These are phyloP conservation scores for Aramus guarauna DNA, from an alignment of 2,113 vertebrate species.

Conservation along the genomic window DNA sequence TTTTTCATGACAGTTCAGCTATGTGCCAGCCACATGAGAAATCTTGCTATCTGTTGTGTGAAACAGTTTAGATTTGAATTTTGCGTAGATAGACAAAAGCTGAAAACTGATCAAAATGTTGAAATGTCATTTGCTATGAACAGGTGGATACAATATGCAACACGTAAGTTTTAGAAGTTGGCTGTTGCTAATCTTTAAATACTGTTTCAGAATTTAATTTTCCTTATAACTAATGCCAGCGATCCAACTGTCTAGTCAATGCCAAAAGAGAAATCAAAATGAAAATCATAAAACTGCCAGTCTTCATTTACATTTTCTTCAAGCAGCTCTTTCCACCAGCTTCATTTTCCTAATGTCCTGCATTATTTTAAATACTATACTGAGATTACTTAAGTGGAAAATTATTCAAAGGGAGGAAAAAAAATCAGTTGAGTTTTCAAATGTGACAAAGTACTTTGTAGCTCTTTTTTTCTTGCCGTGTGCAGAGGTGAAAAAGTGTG, in stretches of 20 bases:
- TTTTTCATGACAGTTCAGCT: neutral
- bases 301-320: neutral
- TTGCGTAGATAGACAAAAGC: neutral
- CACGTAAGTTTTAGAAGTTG: neutral
- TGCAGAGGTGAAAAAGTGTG: neutral
- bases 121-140: neutral
- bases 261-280: slow-evolving; percentile 18
- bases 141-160: neutral
- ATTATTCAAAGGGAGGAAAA: neutral
- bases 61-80: neutral
- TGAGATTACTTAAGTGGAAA: neutral
- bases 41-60: neutral
- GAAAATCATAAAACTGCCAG: slow-evolving; percentile 15
- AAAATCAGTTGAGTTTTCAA: neutral
- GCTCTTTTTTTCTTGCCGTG: neutral
- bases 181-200: neutral
- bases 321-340: neutral
- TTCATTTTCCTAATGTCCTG: slow-evolving; percentile 26
- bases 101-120: neutral
- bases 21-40: neutral
- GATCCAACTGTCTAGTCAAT: neutral
- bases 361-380: neutral
- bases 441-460: neutral
- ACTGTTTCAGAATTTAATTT: neutral
- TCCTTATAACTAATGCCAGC: neutral